Base-by-base conservation (phyloP, 2,888 invertebrate genomes). In the Andrena trimmerana region DNA sequence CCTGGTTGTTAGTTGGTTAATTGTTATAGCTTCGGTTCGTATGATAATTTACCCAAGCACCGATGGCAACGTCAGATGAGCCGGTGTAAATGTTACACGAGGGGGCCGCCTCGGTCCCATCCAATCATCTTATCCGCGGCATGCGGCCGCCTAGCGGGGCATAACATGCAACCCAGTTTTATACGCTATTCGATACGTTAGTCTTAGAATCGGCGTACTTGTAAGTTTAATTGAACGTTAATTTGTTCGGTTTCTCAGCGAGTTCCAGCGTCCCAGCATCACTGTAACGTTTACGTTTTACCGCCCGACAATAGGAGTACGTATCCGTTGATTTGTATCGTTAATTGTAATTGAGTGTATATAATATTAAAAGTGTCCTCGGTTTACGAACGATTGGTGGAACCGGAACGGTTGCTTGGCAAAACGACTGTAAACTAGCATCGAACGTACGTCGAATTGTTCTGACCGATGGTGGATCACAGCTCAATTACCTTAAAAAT, bases 211-310 rank as follows among this genome's bases (percentile, higher is more conserved):
- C 63, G 52, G 62, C 67, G 16, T 59, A 33, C 31, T n/a, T n/a
- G 81, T 81, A 57, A 63, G 48, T 27, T 82, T 81, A 81, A 81
- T 68, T 71, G 20, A 65, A 75, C 31, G 20, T 52, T 27, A 20
- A 67, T 70, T 70, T 63, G 62, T 63, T 81, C 42, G 62, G 66
- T 81, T 81, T 78, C 50, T 50, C 62, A 33, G 77, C 72, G 27
- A 67, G 67, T 74, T 72, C 62, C n/a, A 75, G 24, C 54, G 67
- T 83, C 78, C 65, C 52, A 29, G 20, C 50, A 48, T 75, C 70
- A 71, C 69, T 68, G n/a, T 76, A 84, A 42, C 60, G 80, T 78
- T 78, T 80, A 71, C 60, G 70, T 69, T 65, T 70, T 48, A 69
- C 57, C 63, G 57, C 33, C 68, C 42, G 67, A 36, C 63, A 52